These are phyloP conservation scores for Acanthopagrus latus DNA, from an alignment of 2,797 vertebrate genomes.

Conservation along the genomic window DNA sequence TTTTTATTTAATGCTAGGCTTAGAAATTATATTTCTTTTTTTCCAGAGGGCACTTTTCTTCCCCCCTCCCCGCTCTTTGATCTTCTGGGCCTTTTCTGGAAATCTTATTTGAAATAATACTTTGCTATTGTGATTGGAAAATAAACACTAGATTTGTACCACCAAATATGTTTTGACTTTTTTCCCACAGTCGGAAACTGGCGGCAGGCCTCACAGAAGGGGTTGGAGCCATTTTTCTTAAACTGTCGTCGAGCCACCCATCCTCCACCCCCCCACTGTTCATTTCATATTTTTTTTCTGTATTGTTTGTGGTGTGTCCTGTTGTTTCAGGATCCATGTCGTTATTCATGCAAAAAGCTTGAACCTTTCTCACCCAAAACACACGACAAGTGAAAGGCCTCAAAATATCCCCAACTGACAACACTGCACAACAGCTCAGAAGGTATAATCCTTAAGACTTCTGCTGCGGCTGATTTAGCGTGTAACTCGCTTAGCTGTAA, in stretches of 20 bases:
- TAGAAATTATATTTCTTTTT: not conserved
- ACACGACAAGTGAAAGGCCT: not conserved
- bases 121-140: constrained; percentile 38
- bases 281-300: not conserved
- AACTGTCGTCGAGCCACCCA: constrained; percentile 7
- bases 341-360: not conserved
- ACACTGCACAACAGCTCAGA: not conserved
- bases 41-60: not conserved
- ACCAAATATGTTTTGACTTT: constrained; percentile 38
- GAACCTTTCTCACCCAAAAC: not conserved
- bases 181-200: constrained; percentile 57
- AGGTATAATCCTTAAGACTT: not conserved
- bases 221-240: constrained; percentile 35
- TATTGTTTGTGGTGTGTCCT: not conserved
- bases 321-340: not conserved
- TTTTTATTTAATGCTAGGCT: constrained; percentile 27
- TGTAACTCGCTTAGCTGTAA: no score
- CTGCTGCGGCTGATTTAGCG: not conserved
- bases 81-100: constrained; percentile 15
- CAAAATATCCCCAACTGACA: not conserved
- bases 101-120: constrained; percentile 14
- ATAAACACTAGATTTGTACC: constrained; percentile 28
- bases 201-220: constrained; percentile 33
- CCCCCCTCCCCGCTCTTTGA: constrained; percentile 7
- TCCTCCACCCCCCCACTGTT: not conserved